Conservation (phyloP, 2,797 vertebrate genomes). For the Pseudochromis fuscus region DNA sequence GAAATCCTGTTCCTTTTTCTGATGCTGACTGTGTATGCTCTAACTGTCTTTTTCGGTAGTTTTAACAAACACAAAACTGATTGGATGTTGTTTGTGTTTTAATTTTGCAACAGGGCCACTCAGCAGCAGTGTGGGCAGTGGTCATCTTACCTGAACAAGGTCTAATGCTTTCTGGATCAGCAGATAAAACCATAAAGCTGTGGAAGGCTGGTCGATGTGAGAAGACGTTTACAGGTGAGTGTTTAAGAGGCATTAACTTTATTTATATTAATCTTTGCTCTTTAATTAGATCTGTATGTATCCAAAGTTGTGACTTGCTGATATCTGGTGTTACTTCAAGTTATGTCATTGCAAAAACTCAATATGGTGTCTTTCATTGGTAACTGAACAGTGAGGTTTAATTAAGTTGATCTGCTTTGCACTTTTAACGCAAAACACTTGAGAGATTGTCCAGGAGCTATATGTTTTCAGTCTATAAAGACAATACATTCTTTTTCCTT, state of each 20-base stretch:
- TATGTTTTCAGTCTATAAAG: neutral
- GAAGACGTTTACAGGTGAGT: conserved; percentile 90
- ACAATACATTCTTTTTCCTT: neutral
- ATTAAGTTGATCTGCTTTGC: neutral
- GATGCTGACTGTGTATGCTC: too few relatives aligned
- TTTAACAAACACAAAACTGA: neutral
- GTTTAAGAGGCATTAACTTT: neutral
- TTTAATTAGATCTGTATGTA: neutral
- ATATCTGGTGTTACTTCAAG: neutral
- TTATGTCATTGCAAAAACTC: neutral
- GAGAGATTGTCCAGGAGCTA: neutral
- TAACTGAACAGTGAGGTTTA: neutral
- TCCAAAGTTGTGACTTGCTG: neutral
- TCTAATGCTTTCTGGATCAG: conserved; percentile 96
- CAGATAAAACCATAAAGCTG: conserved; percentile 96
- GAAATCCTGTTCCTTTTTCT: too few relatives aligned
- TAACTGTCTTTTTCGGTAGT: too few relatives aligned
- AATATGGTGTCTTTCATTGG: neutral
- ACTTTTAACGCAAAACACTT: neutral
- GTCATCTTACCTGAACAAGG: conserved; percentile 96
- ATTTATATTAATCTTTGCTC: neutral
- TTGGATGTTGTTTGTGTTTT: neutral
- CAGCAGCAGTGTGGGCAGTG: conserved; percentile 96
- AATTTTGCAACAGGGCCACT: conserved; percentile 88
- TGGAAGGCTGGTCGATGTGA: conserved; percentile 98